These are phyloP conservation scores for Nematopogon swammerdamellus DNA, from an alignment of 2,888 invertebrate genomes.

Conservation along the genomic window DNA sequence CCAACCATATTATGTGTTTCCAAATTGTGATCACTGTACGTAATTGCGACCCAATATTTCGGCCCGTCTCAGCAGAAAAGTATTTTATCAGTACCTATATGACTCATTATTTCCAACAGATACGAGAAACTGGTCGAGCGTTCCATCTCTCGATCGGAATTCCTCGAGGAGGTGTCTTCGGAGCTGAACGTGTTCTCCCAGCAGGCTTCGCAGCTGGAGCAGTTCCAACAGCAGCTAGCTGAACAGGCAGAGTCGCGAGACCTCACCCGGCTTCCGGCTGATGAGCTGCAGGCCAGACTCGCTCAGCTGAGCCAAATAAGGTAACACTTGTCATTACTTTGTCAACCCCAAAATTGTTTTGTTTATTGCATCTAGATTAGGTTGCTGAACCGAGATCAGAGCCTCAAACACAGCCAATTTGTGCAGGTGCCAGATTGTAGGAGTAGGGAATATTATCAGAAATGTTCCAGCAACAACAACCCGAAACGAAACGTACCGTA, in stretches of 20 bases:
- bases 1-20: no score
- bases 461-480: no score
- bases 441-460: no score
- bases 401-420: no score
- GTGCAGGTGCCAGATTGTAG: no score
- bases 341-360: not conserved
- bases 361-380: no score
- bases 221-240: slow-evolving; percentile 65
- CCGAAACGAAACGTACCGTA: no score
- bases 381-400: no score
- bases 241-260: slow-evolving; percentile 76
- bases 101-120: slow-evolving; percentile 43
- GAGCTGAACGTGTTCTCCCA: slow-evolving; percentile 66
- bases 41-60: no score
- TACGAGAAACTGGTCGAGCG: slow-evolving; percentile 86
- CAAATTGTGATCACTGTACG: no score
- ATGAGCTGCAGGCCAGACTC: slow-evolving; percentile 48
- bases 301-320: slow-evolving; percentile 57
- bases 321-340: slow-evolving; percentile 11
- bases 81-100: no score
- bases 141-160: slow-evolving; percentile 72
- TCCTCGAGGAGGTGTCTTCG: slow-evolving; percentile 74
- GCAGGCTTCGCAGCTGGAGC: slow-evolving; percentile 66
- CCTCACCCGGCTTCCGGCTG: slow-evolving; percentile 61
- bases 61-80: no score